A percentile compares a stretch with the other conserved stretches of the same genome.
Conservation (phyloP, 1,140 invertebrate species). For the Carposina sasakii region DNA sequence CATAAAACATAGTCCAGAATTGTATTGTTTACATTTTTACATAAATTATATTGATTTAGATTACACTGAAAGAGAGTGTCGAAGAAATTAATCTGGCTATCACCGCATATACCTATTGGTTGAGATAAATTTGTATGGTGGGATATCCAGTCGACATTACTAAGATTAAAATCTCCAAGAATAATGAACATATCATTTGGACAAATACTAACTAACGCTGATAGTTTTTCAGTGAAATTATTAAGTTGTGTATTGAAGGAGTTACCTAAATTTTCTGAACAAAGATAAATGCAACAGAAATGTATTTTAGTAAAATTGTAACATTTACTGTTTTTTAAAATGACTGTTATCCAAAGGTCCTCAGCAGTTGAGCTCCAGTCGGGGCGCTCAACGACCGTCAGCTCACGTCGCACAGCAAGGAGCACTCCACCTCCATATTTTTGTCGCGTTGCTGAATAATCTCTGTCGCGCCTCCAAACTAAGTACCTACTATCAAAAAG, state of each 20-base stretch:
- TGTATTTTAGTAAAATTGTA: neutral
- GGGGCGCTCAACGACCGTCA: neutral
- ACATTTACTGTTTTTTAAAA: neutral
- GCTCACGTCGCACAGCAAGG: constrained; percentile 3
- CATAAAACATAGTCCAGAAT: too few species aligned
- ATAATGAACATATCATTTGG: constrained; percentile 7
- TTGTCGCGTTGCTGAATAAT: constrained; percentile 7
- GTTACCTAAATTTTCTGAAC: constrained; percentile 2
- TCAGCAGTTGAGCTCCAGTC: constrained; percentile 4
- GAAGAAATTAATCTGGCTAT: too few species aligned
- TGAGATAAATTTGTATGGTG: too few species aligned
- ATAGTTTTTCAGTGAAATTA: constrained; percentile 7
- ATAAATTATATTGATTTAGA: too few species aligned
- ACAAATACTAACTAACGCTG: neutral
- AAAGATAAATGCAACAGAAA: constrained; percentile 6
- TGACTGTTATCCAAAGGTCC: constrained; percentile 8
- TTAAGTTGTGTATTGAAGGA: constrained; percentile 2
- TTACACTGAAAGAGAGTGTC: too few species aligned
- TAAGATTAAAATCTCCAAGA: constrained; percentile 12
- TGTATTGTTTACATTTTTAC: too few species aligned
- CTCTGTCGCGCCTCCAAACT: constrained; percentile 14
- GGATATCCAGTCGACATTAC: neutral
- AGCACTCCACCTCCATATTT: constrained; percentile 3
- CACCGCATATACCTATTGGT: neutral
- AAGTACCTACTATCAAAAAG: constrained; percentile 13